Conservation (phyloP, 2,113 vertebrate species). For the Sebastes fasciatus region DNA sequence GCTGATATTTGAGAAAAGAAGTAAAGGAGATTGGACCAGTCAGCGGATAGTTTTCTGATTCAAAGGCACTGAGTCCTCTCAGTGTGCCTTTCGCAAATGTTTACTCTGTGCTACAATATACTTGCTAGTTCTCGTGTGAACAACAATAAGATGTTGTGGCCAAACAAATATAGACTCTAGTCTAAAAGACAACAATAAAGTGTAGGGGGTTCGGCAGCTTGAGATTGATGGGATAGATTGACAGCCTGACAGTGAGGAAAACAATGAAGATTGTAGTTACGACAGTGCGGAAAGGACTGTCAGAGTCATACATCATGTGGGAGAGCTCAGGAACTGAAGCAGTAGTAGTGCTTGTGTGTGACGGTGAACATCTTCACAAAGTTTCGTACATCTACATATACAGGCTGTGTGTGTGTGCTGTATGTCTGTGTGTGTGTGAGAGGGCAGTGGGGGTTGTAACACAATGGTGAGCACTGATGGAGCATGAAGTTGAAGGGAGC, state of each 20-base stretch:
- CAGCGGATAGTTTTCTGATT: background rate
- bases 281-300: conserved; percentile 55
- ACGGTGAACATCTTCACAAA: conserved; percentile 18
- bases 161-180: conserved; percentile 27
- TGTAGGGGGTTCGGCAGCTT: conserved; percentile 27
- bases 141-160: background rate
- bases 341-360: conserved; percentile 14
- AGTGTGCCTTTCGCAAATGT: conserved; percentile 1
- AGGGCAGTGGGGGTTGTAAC: conserved; percentile 38
- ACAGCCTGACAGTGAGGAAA: conserved; percentile 51
- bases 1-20: background rate
- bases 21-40: background rate
- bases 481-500: conserved; percentile 65
- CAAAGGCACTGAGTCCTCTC: background rate
- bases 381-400: conserved; percentile 37
- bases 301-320: conserved; percentile 54
- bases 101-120: background rate
- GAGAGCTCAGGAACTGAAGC: conserved; percentile 28
- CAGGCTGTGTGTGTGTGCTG: background rate
- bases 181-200: conserved; percentile 42
- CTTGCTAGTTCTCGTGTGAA: background rate
- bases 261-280: conserved; percentile 52
- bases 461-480: conserved; percentile 59
- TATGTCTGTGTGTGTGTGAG: conserved; percentile 1
- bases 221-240: conserved; percentile 33